Percentiles rank a stretch among this genome's conserved stretches.
phyloP scores from a whole-genome alignment of 2,888 invertebrate genomes.

The Pegoplata infirma region DNA sequence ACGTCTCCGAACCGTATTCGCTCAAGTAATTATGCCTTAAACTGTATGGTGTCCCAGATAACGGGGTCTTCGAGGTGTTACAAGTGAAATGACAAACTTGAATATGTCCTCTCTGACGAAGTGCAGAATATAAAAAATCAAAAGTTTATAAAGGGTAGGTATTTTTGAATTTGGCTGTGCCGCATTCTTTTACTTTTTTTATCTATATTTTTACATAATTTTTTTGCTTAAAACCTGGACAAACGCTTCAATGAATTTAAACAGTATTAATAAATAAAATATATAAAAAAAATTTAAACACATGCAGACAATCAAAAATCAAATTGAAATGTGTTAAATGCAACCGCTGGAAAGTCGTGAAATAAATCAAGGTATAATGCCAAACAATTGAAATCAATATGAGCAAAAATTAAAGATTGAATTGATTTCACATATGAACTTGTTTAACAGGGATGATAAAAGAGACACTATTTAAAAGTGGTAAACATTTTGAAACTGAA shows the following conservation, averaged over 20 bases:
- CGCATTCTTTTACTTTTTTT: not conserved
- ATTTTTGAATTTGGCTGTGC: too few species aligned
- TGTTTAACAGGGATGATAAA: too few species aligned
- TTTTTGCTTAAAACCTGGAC: conserved; percentile 3
- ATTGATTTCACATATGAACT: conserved; percentile 56
- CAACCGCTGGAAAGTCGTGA: conserved; percentile 53
- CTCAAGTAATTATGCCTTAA: too few species aligned
- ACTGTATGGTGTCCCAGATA: too few species aligned
- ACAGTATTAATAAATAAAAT: conserved; percentile 12
- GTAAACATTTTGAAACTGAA: too few species aligned
- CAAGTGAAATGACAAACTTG: too few species aligned
- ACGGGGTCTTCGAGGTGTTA: too few species aligned
- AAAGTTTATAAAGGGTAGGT: too few species aligned
- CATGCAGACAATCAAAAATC: conserved; percentile 56
- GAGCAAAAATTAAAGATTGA: conserved; percentile 59
- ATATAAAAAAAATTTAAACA: conserved; percentile 35
- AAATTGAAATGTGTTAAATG: conserved; percentile 52
- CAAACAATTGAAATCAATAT: conserved; percentile 59
- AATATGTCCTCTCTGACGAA: too few species aligned
- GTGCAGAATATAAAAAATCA: too few species aligned
- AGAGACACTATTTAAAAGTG: too few species aligned
- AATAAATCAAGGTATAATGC: conserved; percentile 60
- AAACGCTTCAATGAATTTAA: conserved; percentile 43
- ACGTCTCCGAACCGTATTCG: too few species aligned
- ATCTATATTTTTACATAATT: not conserved